phyloP scores from a whole-genome alignment of 2,113 vertebrate species.

The Cervus canadensis region DNA sequence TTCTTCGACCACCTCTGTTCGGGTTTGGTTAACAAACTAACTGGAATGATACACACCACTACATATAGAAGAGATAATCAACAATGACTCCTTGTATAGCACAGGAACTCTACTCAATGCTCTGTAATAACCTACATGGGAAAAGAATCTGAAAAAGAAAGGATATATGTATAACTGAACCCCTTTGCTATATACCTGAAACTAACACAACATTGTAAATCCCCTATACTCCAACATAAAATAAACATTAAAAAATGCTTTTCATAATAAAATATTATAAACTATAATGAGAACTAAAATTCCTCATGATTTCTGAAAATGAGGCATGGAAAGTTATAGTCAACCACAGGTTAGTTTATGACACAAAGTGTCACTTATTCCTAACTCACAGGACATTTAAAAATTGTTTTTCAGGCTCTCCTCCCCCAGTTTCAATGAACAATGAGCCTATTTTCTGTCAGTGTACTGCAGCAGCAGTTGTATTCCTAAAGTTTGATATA shows the following conservation, averaged over 20 bases:
- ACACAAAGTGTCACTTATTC: not conserved
- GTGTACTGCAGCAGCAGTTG: not conserved
- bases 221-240: not conserved
- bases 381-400: not conserved
- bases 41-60: not conserved
- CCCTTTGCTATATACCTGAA: not conserved
- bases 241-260: not conserved
- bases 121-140: not conserved
- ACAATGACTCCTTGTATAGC: not conserved
- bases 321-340: not conserved
- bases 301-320: slow-evolving; percentile 55
- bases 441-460: not conserved
- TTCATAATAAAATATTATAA: not conserved
- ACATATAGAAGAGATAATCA: not conserved
- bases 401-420: not conserved
- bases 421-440: not conserved
- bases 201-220: not conserved
- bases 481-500: not conserved
- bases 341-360: not conserved
- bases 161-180: not conserved
- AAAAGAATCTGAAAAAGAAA: not conserved
- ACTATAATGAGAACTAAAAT: slow-evolving; percentile 68
- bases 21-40: slow-evolving; percentile 52
- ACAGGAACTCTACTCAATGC: not conserved
- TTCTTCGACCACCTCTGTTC: slow-evolving; percentile 36